Conservation (phyloP, 2,113 vertebrate species). For the Pomatostomus ruficeps region DNA sequence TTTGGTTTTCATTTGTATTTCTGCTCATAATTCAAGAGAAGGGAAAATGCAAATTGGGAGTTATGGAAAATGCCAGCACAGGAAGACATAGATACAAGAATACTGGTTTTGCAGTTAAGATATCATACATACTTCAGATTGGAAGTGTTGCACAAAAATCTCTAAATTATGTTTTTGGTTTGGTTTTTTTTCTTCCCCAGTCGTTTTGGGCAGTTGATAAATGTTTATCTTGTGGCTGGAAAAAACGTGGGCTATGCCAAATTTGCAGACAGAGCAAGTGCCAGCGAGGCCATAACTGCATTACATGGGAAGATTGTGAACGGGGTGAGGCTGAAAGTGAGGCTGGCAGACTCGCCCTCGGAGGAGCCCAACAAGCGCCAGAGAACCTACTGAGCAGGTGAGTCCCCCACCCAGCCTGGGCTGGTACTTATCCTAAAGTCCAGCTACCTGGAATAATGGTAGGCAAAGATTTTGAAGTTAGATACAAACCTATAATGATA, state of each 20-base stretch:
- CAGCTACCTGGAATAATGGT: neutral
- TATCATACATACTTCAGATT: neutral
- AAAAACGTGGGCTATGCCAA: constrained; percentile 94
- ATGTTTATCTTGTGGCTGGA: constrained; percentile 89
- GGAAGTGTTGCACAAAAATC: neutral
- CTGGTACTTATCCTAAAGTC: neutral
- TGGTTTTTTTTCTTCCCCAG: constrained; percentile 51
- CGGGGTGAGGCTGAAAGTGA: constrained; percentile 92
- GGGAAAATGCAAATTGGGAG: neutral
- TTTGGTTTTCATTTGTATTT: neutral
- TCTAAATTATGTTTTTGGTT: neutral
- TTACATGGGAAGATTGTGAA: constrained; percentile 89
- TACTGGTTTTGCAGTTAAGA: neutral
- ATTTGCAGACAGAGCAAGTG: constrained; percentile 87
- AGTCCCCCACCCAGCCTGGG: constrained; percentile 17
- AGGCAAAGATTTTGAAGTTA: neutral
- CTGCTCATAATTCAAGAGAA: neutral
- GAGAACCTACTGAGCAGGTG: constrained; percentile 85
- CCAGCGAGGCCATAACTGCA: constrained; percentile 85
- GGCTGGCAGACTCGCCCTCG: constrained; percentile 88
- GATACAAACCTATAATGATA: neutral
- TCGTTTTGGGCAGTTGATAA: constrained; percentile 89
- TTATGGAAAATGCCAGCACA: too few species aligned
- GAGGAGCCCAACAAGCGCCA: constrained; percentile 93
- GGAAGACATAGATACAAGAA: neutral